A percentile compares a stretch with the other conserved stretches of the same genome.
Conservation (phyloP, 2,888 invertebrate species). For the Dynastes hyllus region DNA sequence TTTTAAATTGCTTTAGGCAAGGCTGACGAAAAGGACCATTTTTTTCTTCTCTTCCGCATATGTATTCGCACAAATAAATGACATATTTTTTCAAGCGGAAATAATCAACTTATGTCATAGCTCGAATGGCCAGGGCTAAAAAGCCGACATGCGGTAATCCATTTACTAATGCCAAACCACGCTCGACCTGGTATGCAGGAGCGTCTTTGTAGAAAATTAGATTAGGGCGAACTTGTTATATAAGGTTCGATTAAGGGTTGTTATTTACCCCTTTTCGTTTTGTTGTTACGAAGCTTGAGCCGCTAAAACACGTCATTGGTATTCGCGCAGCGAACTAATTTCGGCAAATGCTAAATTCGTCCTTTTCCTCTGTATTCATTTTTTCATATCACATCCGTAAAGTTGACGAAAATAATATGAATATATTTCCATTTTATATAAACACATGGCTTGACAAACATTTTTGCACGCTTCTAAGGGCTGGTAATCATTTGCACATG, state of each 20-base stretch:
- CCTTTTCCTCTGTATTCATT: background rate
- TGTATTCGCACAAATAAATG: conserved; percentile 36
- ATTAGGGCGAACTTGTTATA: conserved; percentile 58
- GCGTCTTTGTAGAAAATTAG: conserved; percentile 58
- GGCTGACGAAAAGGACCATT: conserved; percentile 41
- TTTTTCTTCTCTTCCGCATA: conserved; percentile 39
- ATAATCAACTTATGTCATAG: conserved; percentile 52
- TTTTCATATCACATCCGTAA: background rate
- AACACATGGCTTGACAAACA: background rate
- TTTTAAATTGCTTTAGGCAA: conserved; percentile 45
- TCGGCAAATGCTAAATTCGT: conserved; percentile 27
- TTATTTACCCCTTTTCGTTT: conserved; percentile 53
- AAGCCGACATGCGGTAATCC: conserved; percentile 62
- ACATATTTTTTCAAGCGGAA: conserved; percentile 51
- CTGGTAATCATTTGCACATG: too few relatives aligned
- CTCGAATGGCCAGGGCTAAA: conserved; percentile 53
- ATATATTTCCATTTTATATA: background rate
- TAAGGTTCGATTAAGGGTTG: conserved; percentile 56
- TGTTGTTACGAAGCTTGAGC: conserved; percentile 21
- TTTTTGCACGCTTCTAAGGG: too few relatives aligned
- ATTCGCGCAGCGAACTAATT: conserved; percentile 31
- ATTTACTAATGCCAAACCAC: conserved; percentile 59
- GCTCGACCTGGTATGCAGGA: conserved; percentile 59
- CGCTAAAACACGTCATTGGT: conserved; percentile 29
- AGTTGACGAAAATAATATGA: background rate